These are phyloP conservation scores for Chironomus riparius DNA, from an alignment of 2,888 invertebrate species.

Conservation along the genomic window DNA sequence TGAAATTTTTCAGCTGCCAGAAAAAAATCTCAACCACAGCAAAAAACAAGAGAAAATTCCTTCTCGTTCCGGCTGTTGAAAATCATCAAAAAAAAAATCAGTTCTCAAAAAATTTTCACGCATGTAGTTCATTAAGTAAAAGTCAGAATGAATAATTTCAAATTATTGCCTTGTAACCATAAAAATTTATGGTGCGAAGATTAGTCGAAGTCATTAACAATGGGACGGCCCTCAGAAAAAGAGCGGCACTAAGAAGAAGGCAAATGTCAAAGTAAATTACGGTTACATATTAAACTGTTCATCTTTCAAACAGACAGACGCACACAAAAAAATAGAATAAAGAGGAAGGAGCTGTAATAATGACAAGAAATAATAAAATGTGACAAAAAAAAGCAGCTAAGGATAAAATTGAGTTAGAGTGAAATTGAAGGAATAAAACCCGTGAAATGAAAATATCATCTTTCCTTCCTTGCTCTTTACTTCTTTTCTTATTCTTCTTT, in stretches of 20 bases:
- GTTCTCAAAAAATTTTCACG: not conserved
- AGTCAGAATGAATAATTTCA: not conserved
- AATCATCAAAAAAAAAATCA: not conserved
- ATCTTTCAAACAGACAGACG: too few relatives aligned
- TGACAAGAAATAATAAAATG: too few relatives aligned
- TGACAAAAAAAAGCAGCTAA: not conserved
- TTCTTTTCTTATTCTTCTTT: not conserved
- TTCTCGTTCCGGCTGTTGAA: not conserved
- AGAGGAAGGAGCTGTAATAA: too few relatives aligned
- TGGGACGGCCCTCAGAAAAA: not conserved
- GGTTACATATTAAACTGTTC: not conserved
- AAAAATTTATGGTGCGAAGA: not conserved
- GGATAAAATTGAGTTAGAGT: too few relatives aligned
- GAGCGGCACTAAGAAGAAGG: too few relatives aligned
- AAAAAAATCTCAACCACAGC: not conserved
- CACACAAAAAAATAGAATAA: too few relatives aligned
- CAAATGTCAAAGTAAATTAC: not conserved
- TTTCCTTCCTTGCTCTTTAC: not conserved
- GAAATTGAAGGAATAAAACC: too few relatives aligned
- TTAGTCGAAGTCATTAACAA: not conserved
- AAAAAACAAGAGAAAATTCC: not conserved
- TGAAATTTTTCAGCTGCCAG: not conserved
- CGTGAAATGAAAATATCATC: slow-evolving; percentile 21
- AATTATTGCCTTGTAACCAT: not conserved
- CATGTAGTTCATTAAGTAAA: not conserved